Evolutionary conservation across 2,888 invertebrate species (phyloP).

Genomic region (Dermolepida albohirtum): DNA sequence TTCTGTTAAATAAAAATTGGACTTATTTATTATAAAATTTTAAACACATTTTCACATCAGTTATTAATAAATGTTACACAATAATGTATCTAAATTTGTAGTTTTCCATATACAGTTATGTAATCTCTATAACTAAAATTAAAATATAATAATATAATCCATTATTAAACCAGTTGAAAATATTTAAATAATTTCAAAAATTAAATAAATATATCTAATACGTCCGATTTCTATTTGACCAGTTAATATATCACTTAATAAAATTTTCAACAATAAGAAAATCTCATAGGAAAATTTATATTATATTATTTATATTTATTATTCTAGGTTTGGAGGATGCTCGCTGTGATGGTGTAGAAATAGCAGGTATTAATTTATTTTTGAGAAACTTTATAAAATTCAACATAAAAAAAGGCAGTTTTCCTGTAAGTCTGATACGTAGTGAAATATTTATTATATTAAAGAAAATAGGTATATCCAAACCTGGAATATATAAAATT

Average conservation of each 20-base stretch:
- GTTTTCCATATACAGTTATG: constrained; percentile 18
- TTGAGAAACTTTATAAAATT: constrained; percentile 2
- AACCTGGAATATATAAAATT: constrained; percentile 35
- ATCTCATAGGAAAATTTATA: constrained; percentile 11
- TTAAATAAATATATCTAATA: constrained; percentile 1
- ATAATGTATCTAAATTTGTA: constrained; percentile 36
- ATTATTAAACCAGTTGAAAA: too few relatives aligned
- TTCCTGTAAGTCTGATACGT: too few relatives aligned
- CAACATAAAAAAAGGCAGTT: too few relatives aligned
- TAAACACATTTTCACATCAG: too few relatives aligned
- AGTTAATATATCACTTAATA: constrained; percentile 1
- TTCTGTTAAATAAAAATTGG: constrained; percentile 36
- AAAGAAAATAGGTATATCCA: constrained; percentile 11
- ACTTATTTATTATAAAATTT: constrained; percentile 2
- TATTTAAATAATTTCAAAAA: too few relatives aligned
- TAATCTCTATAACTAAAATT: too few relatives aligned
- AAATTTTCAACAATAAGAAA: constrained; percentile 5
- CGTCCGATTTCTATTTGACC: constrained; percentile 37
- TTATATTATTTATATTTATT: constrained; percentile 19
- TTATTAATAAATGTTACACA: background rate
- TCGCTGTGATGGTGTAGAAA: constrained; percentile 34
- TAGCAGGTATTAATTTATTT: constrained; percentile 31
- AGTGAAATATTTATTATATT: too few relatives aligned
- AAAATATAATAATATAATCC: too few relatives aligned
- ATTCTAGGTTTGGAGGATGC: constrained; percentile 37